Conservation (phyloP, 2,888 invertebrate species). For the Caenorhabditis afra region DNA sequence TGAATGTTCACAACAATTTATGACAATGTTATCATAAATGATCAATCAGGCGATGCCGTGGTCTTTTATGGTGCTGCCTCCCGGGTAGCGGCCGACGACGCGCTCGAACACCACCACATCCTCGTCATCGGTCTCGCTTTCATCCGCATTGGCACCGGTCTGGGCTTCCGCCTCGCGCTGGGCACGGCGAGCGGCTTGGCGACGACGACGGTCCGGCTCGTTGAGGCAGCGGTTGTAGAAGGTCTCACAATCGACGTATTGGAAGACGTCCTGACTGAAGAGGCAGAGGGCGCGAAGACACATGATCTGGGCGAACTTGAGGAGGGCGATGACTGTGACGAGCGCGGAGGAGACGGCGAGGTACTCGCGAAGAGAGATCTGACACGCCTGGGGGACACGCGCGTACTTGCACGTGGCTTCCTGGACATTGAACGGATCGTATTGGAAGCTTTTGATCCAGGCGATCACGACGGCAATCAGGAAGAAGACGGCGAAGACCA, state of each 20-base stretch:
- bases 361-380: slow-evolving; percentile 27
- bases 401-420: slow-evolving; percentile 42
- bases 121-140: slow-evolving; percentile 51
- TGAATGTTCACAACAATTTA: slow-evolving; percentile 50
- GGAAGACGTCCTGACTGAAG: slow-evolving; percentile 40
- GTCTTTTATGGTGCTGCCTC: slow-evolving; percentile 55
- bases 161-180: slow-evolving; percentile 17
- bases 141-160: background rate
- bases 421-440: slow-evolving; percentile 35
- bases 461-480: slow-evolving; percentile 23
- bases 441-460: slow-evolving; percentile 32
- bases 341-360: slow-evolving; percentile 32
- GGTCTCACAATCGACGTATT: slow-evolving; percentile 43
- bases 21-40: slow-evolving; percentile 20
- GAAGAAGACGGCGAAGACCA: slow-evolving; percentile 32
- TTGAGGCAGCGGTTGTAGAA: slow-evolving; percentile 44
- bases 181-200: slow-evolving; percentile 25
- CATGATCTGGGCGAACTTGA: slow-evolving; percentile 47
- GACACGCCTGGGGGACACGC: slow-evolving; percentile 35
- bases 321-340: slow-evolving; percentile 6
- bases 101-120: slow-evolving; percentile 61
- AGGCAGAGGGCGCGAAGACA: slow-evolving; percentile 50
- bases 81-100: slow-evolving; percentile 52
- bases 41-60: slow-evolving; percentile 52
- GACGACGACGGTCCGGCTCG: slow-evolving; percentile 50